These are phyloP conservation scores for Varanus komodoensis DNA, from an alignment of 2,113 vertebrate species.

Conservation along the genomic window DNA sequence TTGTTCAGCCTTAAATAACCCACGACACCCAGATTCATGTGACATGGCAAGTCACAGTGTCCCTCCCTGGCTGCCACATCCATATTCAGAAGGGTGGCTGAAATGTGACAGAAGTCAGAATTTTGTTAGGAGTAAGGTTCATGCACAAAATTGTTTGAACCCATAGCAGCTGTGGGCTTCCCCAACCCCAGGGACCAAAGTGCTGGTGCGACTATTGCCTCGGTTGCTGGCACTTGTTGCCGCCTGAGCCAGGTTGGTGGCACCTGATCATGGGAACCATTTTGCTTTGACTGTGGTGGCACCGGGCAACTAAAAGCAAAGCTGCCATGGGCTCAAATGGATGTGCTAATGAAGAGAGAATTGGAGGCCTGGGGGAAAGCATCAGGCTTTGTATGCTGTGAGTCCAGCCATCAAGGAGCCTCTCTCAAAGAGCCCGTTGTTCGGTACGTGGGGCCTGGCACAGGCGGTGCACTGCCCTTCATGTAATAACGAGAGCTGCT, in stretches of 20 bases:
- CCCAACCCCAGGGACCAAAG: not conserved
- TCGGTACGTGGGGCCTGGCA: not conserved
- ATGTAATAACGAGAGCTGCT: not conserved
- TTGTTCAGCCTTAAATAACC: too few relatives aligned
- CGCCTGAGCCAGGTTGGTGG: not conserved
- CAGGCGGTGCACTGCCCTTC: not conserved
- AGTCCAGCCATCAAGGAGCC: too few relatives aligned
- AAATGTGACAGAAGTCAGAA: too few relatives aligned
- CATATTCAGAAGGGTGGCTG: too few relatives aligned
- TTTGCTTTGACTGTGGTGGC: not conserved
- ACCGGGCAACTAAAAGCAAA: not conserved
- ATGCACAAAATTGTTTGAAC: too few relatives aligned
- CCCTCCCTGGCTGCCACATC: too few relatives aligned
- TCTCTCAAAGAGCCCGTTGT: not conserved
- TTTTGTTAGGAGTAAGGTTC: not conserved
- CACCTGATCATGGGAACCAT: not conserved
- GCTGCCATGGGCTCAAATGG: not conserved
- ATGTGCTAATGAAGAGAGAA: not conserved
- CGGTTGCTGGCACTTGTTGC: not conserved
- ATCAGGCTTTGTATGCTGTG: too few relatives aligned
- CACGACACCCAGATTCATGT: too few relatives aligned
- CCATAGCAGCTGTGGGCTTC: too few relatives aligned
- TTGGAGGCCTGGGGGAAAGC: not conserved
- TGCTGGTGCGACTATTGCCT: not conserved
- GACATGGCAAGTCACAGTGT: too few relatives aligned